A percentile compares a stretch with the other conserved stretches of the same genome.
phyloP scores from a whole-genome alignment of 2,797 vertebrate species.

The Iguana delicatissima region DNA sequence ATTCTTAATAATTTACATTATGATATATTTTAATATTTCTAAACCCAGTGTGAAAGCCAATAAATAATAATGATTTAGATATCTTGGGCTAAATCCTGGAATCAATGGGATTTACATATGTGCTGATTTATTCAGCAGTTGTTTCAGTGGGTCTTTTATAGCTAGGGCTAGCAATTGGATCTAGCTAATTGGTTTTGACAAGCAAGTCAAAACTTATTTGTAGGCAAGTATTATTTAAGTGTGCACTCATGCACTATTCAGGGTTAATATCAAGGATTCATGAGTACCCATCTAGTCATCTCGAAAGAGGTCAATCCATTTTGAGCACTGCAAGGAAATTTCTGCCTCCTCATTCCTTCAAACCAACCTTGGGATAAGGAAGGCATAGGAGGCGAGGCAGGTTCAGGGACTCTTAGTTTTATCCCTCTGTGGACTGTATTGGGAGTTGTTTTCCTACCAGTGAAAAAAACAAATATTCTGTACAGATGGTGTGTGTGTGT shows the following conservation, averaged over 20 bases:
- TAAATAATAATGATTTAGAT: conserved; percentile 5
- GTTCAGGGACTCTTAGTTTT: neutral
- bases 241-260: neutral
- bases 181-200: too few species aligned
- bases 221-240: neutral
- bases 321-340: neutral
- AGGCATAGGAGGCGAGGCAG: neutral
- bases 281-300: neutral
- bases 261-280: neutral
- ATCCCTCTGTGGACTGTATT: neutral
- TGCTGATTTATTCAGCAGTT: too few species aligned
- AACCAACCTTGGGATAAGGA: neutral
- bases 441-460: neutral
- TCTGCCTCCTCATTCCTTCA: neutral
- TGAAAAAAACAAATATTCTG: too few species aligned
- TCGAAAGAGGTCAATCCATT: neutral
- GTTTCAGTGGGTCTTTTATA: too few species aligned
- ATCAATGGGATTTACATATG: too few species aligned
- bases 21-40: neutral
- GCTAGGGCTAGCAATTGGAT: too few species aligned
- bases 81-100: neutral
- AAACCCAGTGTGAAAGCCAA: neutral
- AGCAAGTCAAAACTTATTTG: neutral
- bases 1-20: neutral
- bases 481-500: too few species aligned